Evolutionary conservation across 2,888 invertebrate genomes (phyloP).

Genomic region (Empis stercorea): DNA sequence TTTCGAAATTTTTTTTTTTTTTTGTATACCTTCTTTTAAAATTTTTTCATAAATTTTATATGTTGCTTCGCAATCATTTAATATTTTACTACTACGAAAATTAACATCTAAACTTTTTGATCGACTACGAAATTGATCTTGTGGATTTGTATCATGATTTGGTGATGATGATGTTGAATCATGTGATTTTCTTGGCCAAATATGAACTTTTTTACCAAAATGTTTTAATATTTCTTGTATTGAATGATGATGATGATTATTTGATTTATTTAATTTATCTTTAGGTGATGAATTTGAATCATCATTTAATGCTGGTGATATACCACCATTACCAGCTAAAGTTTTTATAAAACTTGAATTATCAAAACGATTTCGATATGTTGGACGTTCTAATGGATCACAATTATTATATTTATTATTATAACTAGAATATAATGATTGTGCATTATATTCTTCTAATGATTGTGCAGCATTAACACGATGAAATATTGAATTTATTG

Average conservation of each 20-base stretch:
- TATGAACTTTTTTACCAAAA: slow-evolving; percentile 60
- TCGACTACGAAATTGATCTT: slow-evolving; percentile 57
- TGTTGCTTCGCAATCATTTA: slow-evolving; percentile 68
- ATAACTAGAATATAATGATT: slow-evolving; percentile 8
- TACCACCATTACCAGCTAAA: slow-evolving; percentile 23
- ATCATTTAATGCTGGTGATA: slow-evolving; percentile 16
- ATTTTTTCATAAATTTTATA: slow-evolving; percentile 72
- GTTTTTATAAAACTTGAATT: slow-evolving; percentile 31
- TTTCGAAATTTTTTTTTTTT: background rate
- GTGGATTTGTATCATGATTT: slow-evolving; percentile 34
- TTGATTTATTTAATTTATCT: slow-evolving; percentile 17
- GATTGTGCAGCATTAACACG: slow-evolving; percentile 29
- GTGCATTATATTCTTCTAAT: slow-evolving; percentile 27
- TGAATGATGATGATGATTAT: slow-evolving; percentile 49
- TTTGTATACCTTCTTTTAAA: slow-evolving; percentile 51
- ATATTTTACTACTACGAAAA: slow-evolving; percentile 36
- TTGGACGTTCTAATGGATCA: slow-evolving; percentile 4
- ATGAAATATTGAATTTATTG: slow-evolving; percentile 33
- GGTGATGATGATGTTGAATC: slow-evolving; percentile 38
- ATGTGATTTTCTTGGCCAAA: slow-evolving; percentile 55
- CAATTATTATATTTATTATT: slow-evolving; percentile 8
- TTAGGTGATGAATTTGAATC: slow-evolving; percentile 18
- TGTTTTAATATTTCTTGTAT: slow-evolving; percentile 66
- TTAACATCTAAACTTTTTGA: slow-evolving; percentile 65
- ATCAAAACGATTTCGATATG: slow-evolving; percentile 29